Evolutionary conservation across 2,113 vertebrate genomes (phyloP), one percentile per base, ranked within the genome.

Genomic region (Silurus glanis): DNA sequence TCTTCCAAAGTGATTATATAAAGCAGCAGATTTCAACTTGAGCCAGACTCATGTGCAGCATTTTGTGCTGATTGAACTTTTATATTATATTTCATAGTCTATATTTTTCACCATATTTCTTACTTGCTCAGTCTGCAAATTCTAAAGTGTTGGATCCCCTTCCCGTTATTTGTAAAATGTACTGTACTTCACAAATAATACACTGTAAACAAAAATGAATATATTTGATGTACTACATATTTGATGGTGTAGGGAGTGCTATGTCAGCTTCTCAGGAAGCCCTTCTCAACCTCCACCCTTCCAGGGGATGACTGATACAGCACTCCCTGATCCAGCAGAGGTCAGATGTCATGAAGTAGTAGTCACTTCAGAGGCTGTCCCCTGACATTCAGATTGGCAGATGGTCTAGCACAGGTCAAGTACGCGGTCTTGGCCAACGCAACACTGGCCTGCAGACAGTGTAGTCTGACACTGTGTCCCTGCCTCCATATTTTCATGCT

Each of bases 1-100:
- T 90, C 83, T 87, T 89, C 64, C 86, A 23, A 37, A 28, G 85
- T 25, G 37, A 80, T 88, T 90, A 86, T 85, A 87, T 74, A 89
- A 88, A 83, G 71, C 28, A 61, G 25, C 23, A 66, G 80, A 78
- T 71, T 80, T 85, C 59, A 81, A 14, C 25, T 59, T 14, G 75
- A 81, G 23, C 61, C 86, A 82, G 62, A 25, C 58, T 83, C 75
- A 58, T 74, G 83, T 86, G 76, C 21, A 59, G n/a, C 21, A 64
- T 28, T 37, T 80, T 69, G 37, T 28, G 25, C 58, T 85, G 85
- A 76, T 87, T 79, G 80, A 47, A 81, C 83, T 83, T 55, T 76
- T 45, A 51, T 66, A 25, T 79, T 85, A 82, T 83, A 82, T 83
- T 78, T 83, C 72, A 74, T 61, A 62, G 45, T 28, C 47, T 61